These are phyloP conservation scores for Meda fulgida DNA, from an alignment of 2,797 vertebrate genomes.

Conservation along the genomic window DNA sequence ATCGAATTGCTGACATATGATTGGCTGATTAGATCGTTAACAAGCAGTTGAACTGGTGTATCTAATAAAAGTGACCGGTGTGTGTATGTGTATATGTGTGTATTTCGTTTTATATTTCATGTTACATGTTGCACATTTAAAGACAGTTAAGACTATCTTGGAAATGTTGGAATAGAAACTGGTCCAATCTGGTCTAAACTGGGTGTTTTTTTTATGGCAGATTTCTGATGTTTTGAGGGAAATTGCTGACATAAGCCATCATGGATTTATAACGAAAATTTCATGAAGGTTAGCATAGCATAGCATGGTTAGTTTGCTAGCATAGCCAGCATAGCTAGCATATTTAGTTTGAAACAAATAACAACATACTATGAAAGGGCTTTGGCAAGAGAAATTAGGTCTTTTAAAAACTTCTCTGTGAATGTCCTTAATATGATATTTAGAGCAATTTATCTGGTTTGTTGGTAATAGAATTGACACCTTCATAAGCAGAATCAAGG, in stretches of 20 bases:
- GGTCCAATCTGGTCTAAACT: neutral
- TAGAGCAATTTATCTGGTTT: neutral
- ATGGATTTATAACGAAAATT: slow-evolving; percentile 85
- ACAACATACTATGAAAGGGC: slow-evolving; percentile 72
- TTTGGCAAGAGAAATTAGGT: slow-evolving; percentile 2
- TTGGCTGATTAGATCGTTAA: no score
- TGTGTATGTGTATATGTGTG: no score
- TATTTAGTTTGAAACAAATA: slow-evolving; percentile 73
- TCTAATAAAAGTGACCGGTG: neutral
- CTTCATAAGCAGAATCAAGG: neutral
- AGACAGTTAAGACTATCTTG: neutral
- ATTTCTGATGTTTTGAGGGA: slow-evolving; percentile 74
- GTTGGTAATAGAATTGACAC: neutral
- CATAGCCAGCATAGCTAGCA: slow-evolving; percentile 54
- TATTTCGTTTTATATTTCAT: neutral
- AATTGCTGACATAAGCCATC: slow-evolving; percentile 82
- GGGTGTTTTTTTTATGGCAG: neutral
- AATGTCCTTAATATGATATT: neutral
- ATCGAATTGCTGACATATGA: no score
- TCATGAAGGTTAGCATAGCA: slow-evolving; percentile 66
- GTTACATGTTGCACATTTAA: neutral
- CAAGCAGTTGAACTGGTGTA: no score
- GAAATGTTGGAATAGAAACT: neutral
- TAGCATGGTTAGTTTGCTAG: no score
- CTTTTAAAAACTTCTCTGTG: neutral